Evolutionary conservation across 2,113 vertebrate genomes (phyloP).

Genomic region (Leptocoma aspasia): DNA sequence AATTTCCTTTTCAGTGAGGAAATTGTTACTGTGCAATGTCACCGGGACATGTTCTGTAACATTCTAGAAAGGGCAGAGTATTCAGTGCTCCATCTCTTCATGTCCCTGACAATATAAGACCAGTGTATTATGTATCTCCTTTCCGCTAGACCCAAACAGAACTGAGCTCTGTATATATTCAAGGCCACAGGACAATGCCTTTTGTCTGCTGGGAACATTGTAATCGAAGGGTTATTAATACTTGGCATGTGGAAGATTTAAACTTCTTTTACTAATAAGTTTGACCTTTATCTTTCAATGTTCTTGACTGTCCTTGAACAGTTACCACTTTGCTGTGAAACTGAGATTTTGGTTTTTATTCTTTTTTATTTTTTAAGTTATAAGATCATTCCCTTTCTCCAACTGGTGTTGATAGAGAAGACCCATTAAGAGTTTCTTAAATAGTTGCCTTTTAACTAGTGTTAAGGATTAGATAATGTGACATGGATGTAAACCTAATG

Average conservation of each 20-base stretch:
- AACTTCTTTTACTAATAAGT: conserved; percentile 5
- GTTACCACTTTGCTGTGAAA: background rate
- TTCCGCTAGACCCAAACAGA: background rate
- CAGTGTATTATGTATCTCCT: background rate
- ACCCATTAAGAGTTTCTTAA: background rate
- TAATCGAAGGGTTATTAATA: background rate
- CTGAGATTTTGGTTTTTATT: background rate
- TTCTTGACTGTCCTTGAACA: conserved; percentile 11
- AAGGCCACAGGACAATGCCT: background rate
- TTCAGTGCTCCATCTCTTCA: background rate
- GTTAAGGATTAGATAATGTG: background rate
- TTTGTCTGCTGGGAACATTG: conserved; percentile 2
- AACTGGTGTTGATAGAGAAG: background rate
- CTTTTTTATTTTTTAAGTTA: background rate
- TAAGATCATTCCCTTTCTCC: background rate
- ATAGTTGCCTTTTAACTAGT: background rate
- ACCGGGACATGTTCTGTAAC: background rate
- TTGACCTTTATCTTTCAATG: conserved; percentile 39
- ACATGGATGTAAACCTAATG: background rate
- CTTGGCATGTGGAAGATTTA: background rate
- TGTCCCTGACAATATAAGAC: background rate
- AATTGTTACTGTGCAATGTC: background rate
- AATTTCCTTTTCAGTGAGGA: background rate
- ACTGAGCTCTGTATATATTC: background rate
- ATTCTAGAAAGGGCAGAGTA: conserved; percentile 9